These are phyloP conservation scores for Neocrepidodera transversa DNA, from an alignment of 2,888 invertebrate species.

Conservation along the genomic window DNA sequence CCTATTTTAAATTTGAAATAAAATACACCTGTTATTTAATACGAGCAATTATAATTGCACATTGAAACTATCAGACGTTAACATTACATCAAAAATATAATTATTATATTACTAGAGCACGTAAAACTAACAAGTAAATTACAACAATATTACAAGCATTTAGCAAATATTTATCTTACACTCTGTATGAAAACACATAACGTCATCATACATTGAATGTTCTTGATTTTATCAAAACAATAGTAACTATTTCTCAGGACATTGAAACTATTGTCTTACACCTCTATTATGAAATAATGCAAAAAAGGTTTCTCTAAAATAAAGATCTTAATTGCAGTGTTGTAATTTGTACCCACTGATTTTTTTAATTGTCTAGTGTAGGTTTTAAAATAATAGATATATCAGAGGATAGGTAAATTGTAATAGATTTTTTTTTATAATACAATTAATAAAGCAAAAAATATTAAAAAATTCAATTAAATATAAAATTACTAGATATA, in stretches of 20 bases:
- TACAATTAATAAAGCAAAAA: too few species aligned
- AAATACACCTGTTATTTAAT: background rate
- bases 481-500: too few species aligned
- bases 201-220: slow-evolving; percentile 13
- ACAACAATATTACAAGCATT: background rate
- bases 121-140: background rate
- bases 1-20: too few species aligned
- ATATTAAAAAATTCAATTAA: too few species aligned
- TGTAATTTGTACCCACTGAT: slow-evolving; percentile 20
- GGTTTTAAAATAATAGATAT: background rate
- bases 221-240: slow-evolving; percentile 20
- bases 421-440: background rate
- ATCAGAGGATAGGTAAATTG: slow-evolving; percentile 4
- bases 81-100: background rate
- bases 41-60: background rate
- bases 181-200: slow-evolving; percentile 1
- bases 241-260: slow-evolving; percentile 20
- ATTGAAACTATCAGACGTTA: background rate
- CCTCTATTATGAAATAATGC: slow-evolving; percentile 12
- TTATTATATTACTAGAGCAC: background rate
- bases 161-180: slow-evolving; percentile 10
- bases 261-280: slow-evolving; percentile 21
- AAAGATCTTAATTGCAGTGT: slow-evolving; percentile 15
- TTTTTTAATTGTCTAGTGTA: slow-evolving; percentile 15
- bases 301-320: slow-evolving; percentile 19